Conservation (phyloP, 2,113 vertebrate species). For the Ciconia maguari region DNA sequence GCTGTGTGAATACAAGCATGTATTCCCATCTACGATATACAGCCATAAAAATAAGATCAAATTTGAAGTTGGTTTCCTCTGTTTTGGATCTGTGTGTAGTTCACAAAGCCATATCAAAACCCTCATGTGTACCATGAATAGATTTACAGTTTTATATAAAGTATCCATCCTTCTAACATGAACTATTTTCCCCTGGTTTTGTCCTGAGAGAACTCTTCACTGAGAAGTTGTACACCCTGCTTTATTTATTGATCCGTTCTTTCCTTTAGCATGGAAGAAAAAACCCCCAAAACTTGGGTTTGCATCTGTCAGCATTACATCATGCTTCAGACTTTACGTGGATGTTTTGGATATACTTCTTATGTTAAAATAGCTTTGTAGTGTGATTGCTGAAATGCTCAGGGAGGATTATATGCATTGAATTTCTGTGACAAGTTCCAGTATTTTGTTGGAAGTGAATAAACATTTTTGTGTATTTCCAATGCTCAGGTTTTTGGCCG, state of each 20-base stretch:
- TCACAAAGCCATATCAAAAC: not conserved
- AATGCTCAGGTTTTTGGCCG: not conserved
- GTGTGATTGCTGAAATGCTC: not conserved
- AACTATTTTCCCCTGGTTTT: not conserved
- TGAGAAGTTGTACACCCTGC: not conserved
- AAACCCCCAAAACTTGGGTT: not conserved
- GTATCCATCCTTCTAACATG: not conserved
- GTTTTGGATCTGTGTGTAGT: not conserved
- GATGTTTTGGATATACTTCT: not conserved
- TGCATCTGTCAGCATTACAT: not conserved
- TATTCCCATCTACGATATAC: not conserved
- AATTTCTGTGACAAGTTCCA: not conserved
- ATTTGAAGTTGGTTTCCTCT: not conserved
- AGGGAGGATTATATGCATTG: not conserved
- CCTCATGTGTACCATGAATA: not conserved
- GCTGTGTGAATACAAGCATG: not conserved
- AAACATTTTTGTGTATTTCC: not conserved
- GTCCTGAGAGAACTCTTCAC: not conserved
- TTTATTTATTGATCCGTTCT: not conserved
- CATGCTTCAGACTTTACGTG: not conserved
- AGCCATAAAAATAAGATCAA: not conserved
- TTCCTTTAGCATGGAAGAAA: not conserved
- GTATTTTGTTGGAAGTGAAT: not conserved
- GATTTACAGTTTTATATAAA: not conserved
- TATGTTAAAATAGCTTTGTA: not conserved